A percentile compares a stretch with the other conserved stretches of the same genome.
Evolutionary conservation across 1,140 invertebrate genomes (phyloP).

Genomic region (Paraescarpia echinospica): DNA sequence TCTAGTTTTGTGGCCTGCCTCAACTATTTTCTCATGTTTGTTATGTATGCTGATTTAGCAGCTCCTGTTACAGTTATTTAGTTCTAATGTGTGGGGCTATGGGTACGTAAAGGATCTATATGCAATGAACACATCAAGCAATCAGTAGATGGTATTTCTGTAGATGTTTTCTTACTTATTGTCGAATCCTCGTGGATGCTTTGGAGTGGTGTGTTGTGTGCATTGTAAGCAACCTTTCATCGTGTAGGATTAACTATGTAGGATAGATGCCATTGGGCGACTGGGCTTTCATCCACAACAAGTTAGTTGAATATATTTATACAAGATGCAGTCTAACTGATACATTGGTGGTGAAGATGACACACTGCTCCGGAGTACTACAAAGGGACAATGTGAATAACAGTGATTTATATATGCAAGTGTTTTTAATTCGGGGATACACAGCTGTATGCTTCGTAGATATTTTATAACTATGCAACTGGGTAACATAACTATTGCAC

Average conservation of each 20-base stretch:
- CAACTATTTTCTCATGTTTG: background rate
- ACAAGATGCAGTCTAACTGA: background rate
- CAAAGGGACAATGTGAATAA: background rate
- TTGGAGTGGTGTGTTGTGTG: background rate
- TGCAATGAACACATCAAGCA: background rate
- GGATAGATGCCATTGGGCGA: background rate
- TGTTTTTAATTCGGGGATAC: background rate
- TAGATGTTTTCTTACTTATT: background rate
- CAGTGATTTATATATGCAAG: background rate
- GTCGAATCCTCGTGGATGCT: background rate
- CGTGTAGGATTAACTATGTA: background rate
- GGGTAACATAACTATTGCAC: background rate
- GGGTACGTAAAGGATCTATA: background rate
- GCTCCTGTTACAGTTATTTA: background rate
- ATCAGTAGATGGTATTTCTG: background rate
- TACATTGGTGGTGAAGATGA: background rate
- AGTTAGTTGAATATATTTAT: background rate
- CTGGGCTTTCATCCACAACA: no score
- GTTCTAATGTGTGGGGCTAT: background rate
- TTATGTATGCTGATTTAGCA: background rate
- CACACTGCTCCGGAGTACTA: background rate
- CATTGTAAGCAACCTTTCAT: background rate
- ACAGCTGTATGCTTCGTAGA: background rate
- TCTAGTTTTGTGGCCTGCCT: no score
- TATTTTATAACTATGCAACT: background rate